Base-by-base conservation (phyloP, 30 jellyfish, hydroid and myxozoan genomes). In the Turritopsis rubra region DNA sequence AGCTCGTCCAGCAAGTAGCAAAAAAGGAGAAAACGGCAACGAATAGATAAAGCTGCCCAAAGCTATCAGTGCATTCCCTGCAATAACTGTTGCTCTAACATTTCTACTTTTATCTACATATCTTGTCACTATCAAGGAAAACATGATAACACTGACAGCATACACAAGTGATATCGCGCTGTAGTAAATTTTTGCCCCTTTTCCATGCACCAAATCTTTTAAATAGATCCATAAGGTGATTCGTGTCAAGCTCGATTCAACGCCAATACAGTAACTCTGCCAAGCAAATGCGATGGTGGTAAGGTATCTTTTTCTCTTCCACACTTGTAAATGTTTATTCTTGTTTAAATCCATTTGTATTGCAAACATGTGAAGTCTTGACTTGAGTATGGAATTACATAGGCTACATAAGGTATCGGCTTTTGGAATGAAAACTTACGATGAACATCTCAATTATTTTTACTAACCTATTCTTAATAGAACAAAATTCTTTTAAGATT, bases 1-100 rank as follows among this genome's bases (percentile, higher is more conserved):
- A 28, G 54, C 52, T 28, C 85, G 85, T 5, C 85, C 85, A 78
- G 54, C 31, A 18, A 78, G 78, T n/a, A 52, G 85, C 29, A 78
- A 28, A 25, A 28, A 21, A 18, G 85, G 85, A 1, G 85, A 78
- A 18, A 78, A 78, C 9, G 77, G 85, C 3, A 78, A 13, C 16
- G 85, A 18, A 52, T 78, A 78, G 77, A 78, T 27, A 5, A 78
- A 26, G 29, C 54, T 78, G 29, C 85, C 85, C 8, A 78, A n/a
- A 28, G 29, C 22, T 29, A 21, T 52, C 25, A 78, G 8, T 7
- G 54, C 54, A 52, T 78, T 78, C 79, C 52, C 54, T n/a, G 41
- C 41, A 4, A 78, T 26, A 28, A 78, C 26, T 21, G 54, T 78
- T 16, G 8, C 21, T 21, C 81, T n/a, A 1, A 52, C 28, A 21